Base-by-base conservation (phyloP, 2,888 invertebrate species). In the Encarsia formosa region DNA sequence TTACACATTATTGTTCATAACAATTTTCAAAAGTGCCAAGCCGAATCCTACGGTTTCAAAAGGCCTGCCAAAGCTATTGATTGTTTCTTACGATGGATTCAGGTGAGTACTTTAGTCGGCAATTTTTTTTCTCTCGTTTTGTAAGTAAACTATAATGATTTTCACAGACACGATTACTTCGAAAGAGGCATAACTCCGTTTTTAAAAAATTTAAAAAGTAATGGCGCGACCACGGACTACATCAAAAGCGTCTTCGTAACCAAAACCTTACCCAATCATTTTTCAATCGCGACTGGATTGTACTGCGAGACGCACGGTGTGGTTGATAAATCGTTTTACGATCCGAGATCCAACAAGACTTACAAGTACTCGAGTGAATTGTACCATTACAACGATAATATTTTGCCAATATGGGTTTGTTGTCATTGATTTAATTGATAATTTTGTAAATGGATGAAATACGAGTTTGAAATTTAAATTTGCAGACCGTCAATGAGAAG, bases 241-340 rank as follows among this genome's bases (percentile, higher is more conserved):
- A 26, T 26, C 6, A 26, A 11, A 26, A 26, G 82, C 63, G 78
- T 81, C 26, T 85, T 84, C 65, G 79, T 81, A 0, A 86, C 87
- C 1, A 85, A 84, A 72, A 88, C 88, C 1, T 84, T 84, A 64
- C 84, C 86, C 0, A 87, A 87, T 73, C 87, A 88, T 72, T 83
- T 83, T 64, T 79, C 84, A 1, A 82, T 87, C 47, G 84, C 82
- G 0, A 88, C 85, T 24, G 86, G 86, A 6, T 68, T 84, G 43
- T 84, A 82, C 64, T 77, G 82, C 1, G 85, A 86, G 67, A 77
- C 73, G 15, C 87, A 87, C 70, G 87, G 87, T 1, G 81, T 87
- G 29, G 69, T 86, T 3, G 84, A 79, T 9, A 87, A 83, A 65
- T 63, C 65, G 19, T 76, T 82, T 60, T 84, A 77, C 63, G 84